These are phyloP conservation scores for Oncorhynchus nerka DNA, from an alignment of 2,113 vertebrate species.

Conservation along the genomic window DNA sequence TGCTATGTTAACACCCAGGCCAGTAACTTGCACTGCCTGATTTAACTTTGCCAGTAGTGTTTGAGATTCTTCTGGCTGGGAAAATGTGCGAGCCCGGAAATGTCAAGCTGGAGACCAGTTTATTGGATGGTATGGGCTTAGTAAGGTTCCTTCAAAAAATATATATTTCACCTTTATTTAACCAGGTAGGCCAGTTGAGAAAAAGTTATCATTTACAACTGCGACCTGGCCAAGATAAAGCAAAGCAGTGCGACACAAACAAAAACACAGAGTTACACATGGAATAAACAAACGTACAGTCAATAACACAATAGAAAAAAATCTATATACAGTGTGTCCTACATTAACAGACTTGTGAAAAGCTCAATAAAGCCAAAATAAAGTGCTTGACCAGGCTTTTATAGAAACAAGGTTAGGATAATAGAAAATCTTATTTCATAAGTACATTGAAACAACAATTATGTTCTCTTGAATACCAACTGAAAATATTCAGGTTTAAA, in stretches of 20 bases:
- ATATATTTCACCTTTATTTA: too few species aligned
- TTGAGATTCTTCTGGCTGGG: slow-evolving; percentile 66
- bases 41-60: slow-evolving; percentile 70
- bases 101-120: slow-evolving; percentile 15
- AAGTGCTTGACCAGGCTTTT: neutral
- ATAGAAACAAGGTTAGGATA: neutral
- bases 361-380: neutral
- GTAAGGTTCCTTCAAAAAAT: neutral
- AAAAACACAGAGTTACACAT: too few species aligned
- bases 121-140: slow-evolving; percentile 4
- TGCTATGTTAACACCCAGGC: slow-evolving; percentile 61
- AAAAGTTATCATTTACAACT: too few species aligned
- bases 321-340: too few species aligned
- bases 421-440: neutral
- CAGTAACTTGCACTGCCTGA: slow-evolving; percentile 57
- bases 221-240: too few species aligned
- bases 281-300: too few species aligned
- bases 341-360: slow-evolving; percentile 8
- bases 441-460: neutral
- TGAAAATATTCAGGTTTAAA: neutral
- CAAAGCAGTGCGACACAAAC: too few species aligned
- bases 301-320: too few species aligned
- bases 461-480: neutral
- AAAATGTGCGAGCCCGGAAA: slow-evolving; percentile 39
- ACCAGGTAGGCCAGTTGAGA: too few species aligned